Conservation (phyloP, 2,888 invertebrate species). For the Tridacna crocea region DNA sequence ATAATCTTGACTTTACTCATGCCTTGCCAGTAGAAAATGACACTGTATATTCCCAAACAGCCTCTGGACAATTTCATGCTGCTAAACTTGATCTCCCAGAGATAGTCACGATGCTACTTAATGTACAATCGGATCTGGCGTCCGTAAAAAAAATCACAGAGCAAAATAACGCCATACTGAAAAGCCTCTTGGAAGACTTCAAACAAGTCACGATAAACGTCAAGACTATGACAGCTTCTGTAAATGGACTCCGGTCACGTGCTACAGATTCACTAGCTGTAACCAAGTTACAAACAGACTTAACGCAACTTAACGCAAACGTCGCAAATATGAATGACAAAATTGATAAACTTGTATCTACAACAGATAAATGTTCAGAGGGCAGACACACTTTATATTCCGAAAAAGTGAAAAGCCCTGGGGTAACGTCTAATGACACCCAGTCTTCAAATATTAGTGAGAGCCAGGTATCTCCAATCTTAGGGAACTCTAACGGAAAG, state of each 20-base stretch:
- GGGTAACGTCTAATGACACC: background rate
- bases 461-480: no score
- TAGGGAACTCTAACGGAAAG: no score
- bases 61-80: no score
- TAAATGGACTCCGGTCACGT: background rate
- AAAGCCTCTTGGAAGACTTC: background rate
- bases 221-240: background rate
- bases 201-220: background rate
- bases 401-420: no score
- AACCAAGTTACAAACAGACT: background rate
- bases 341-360: background rate
- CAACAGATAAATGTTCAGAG: background rate
- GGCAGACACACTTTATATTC: background rate
- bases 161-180: background rate
- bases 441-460: no score
- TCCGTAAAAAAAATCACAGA: background rate
- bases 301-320: background rate
- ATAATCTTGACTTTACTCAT: no score
- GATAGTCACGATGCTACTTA: background rate
- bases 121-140: background rate
- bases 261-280: background rate
- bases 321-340: no score
- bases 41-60: no score
- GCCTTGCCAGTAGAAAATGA: no score
- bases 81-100: conserved; percentile 6